Evolutionary conservation across 2,888 invertebrate genomes (phyloP), one percentile per base, ranked within the genome.

Genomic region (Yponomeuta sedellus): DNA sequence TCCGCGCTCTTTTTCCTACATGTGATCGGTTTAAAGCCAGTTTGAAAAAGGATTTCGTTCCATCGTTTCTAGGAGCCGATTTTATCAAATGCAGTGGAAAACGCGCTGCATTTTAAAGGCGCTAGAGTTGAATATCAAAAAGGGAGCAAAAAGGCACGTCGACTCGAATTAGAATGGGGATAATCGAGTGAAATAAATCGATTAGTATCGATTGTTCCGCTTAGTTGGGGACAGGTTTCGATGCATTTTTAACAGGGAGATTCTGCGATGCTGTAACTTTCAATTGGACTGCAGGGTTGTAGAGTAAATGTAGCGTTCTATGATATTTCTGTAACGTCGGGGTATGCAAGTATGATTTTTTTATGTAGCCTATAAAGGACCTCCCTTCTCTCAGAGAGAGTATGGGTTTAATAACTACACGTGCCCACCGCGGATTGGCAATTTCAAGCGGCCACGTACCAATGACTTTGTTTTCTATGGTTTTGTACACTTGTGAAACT

Each of bases 181-280:
- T 77, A 75, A 77, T 76, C 74, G 75, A 66, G 61, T 67, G 66
- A 66, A 77, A 74, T 77, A 76, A 80, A 80, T 79, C 79, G 77
- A 77, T 82, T 78, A 76, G 69, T 70, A 71, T 68, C 74, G 70
- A 74, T 74, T 74, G 74, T 75, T 73, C 73, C 57, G 64, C 64
- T 20, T 10, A 59, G 11, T 20, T 20, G 22, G 59, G 22, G 59
- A 52, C 44, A 52, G 44, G 44, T 52, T 52, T 52, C 44, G 44
- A 52, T 52, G 44, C 44, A 52, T 52, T 52, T 52, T 52, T 52
- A 52, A 52, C 44, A 52, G 44, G 44, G 16, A 52, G 1, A 1
- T 52, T 52, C 16, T 16, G 44, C 16, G 16, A 52, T 16, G 16
- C 44, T 52, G 44, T 52, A 52, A 52, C 16, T 52, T 52, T 0